Percentiles rank a stretch among this genome's conserved stretches.
phyloP scores from a whole-genome alignment of 2,797 vertebrate species.

The Lagocephalus sceleratus region DNA sequence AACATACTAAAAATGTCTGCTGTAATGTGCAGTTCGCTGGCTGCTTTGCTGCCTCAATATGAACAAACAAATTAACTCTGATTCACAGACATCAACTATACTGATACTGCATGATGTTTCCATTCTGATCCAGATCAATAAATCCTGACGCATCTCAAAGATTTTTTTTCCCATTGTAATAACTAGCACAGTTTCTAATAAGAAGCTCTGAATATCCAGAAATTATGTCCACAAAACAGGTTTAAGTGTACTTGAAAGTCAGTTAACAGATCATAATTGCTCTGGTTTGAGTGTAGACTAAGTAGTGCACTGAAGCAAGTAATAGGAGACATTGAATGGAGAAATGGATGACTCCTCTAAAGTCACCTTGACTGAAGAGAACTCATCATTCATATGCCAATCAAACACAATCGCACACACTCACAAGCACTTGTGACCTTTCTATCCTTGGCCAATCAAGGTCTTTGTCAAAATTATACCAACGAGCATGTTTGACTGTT shows the following conservation, averaged over 20 bases:
- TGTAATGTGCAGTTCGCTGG: too few relatives aligned
- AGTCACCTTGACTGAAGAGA: conserved; percentile 64
- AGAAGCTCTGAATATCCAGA: neutral
- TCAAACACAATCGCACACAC: conserved; percentile 20
- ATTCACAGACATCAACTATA: too few relatives aligned
- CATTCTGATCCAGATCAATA: too few relatives aligned
- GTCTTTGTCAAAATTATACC: conserved; percentile 46
- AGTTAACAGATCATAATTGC: conserved; percentile 39
- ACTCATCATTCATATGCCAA: conserved; percentile 54
- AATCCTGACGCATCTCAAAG: too few relatives aligned
- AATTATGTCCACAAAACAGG: neutral
- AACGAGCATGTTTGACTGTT: conserved; percentile 27
- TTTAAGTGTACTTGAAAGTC: conserved; percentile 10
- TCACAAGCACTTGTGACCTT: conserved; percentile 5
- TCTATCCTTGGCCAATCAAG: conserved; percentile 25
- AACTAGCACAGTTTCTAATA: too few relatives aligned
- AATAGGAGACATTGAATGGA: conserved; percentile 64
- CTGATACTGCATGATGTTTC: too few relatives aligned
- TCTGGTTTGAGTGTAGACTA: conserved; percentile 36
- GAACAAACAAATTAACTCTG: too few relatives aligned
- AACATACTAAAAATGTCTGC: too few relatives aligned
- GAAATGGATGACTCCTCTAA: conserved; percentile 59
- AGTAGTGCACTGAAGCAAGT: conserved; percentile 60
- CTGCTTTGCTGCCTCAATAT: too few relatives aligned
- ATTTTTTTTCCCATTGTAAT: too few relatives aligned